Evolutionary conservation across 1,140 invertebrate genomes (phyloP).

Genomic region (Leucophenga varia): DNA sequence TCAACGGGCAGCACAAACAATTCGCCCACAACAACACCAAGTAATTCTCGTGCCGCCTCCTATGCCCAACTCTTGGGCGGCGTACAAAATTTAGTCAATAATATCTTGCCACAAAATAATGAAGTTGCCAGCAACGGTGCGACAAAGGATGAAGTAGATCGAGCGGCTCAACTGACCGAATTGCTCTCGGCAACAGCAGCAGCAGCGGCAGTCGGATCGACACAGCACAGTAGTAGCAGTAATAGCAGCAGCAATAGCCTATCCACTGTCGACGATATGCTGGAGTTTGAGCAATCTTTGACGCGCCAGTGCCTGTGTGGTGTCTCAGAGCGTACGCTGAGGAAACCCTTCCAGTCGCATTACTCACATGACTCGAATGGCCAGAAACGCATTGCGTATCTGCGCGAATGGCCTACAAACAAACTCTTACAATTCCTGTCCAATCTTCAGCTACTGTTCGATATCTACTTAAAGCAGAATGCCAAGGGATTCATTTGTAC

Average conservation of each 20-base stretch:
- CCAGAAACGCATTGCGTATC: constrained; percentile 58
- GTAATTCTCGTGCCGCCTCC: constrained; percentile 39
- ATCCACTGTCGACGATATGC: constrained; percentile 41
- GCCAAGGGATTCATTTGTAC: constrained; percentile 77
- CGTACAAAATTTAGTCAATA: constrained; percentile 37
- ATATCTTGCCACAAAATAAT: constrained; percentile 38
- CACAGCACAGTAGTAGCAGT: constrained; percentile 15
- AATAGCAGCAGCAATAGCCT: constrained; percentile 15
- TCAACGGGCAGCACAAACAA: constrained; percentile 43
- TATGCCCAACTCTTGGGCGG: constrained; percentile 37
- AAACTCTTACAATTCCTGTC: constrained; percentile 76
- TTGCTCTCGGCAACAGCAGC: constrained; percentile 7
- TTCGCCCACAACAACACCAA: constrained; percentile 44
- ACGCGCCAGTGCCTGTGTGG: constrained; percentile 76
- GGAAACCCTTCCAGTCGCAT: constrained; percentile 69
- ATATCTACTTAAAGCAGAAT: constrained; percentile 82
- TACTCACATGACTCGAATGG: constrained; percentile 60
- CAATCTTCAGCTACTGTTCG: constrained; percentile 78
- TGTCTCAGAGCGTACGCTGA: constrained; percentile 68
- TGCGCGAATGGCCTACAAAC: constrained; percentile 72
- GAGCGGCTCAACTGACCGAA: constrained; percentile 37
- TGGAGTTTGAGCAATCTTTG: constrained; percentile 63
- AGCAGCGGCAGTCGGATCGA: constrained; percentile 7
- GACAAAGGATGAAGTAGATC: constrained; percentile 44
- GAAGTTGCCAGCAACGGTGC: background rate